Conservation (phyloP, 2,888 invertebrate species). For the Drosophila niveifrons region DNA sequence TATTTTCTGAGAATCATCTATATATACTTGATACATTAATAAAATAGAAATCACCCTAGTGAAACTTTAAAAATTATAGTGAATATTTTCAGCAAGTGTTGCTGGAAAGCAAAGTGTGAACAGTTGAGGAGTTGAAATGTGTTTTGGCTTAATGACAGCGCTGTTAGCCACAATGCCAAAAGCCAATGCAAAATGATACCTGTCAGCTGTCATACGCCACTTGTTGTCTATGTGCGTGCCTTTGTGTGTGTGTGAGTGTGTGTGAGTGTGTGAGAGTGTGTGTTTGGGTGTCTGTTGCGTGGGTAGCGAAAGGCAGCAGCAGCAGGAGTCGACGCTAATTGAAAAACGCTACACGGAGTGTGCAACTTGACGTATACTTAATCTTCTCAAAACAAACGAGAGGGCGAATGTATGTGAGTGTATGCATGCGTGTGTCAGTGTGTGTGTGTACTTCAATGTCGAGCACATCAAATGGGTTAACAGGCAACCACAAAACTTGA, state of each 20-base stretch:
- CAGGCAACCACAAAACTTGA: slow-evolving; percentile 66
- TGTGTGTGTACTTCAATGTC: slow-evolving; percentile 51
- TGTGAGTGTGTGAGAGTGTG: neutral
- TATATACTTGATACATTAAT: too few species aligned
- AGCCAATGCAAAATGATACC: slow-evolving; percentile 38
- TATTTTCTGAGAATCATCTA: too few species aligned
- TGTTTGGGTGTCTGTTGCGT: neutral
- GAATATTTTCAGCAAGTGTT: neutral
- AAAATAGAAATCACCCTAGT: too few species aligned
- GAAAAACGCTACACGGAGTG: slow-evolving; percentile 65
- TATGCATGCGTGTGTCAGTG: slow-evolving; percentile 27
- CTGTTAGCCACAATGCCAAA: slow-evolving; percentile 42
- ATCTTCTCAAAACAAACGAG: slow-evolving; percentile 52
- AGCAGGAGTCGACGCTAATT: slow-evolving; percentile 57
- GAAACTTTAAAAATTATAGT: neutral
- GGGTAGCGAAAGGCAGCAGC: neutral
- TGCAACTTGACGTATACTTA: slow-evolving; percentile 78
- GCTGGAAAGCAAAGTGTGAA: neutral
- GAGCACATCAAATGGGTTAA: slow-evolving; percentile 71
- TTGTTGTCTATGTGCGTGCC: slow-evolving; percentile 24
- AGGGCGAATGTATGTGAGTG: slow-evolving; percentile 17
- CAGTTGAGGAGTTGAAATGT: neutral
- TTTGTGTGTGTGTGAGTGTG: neutral
- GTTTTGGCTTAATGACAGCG: slow-evolving; percentile 41
- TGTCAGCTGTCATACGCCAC: slow-evolving; percentile 63